Conservation (phyloP, 2,888 invertebrate genomes). For the Polydesmus complanatus region DNA sequence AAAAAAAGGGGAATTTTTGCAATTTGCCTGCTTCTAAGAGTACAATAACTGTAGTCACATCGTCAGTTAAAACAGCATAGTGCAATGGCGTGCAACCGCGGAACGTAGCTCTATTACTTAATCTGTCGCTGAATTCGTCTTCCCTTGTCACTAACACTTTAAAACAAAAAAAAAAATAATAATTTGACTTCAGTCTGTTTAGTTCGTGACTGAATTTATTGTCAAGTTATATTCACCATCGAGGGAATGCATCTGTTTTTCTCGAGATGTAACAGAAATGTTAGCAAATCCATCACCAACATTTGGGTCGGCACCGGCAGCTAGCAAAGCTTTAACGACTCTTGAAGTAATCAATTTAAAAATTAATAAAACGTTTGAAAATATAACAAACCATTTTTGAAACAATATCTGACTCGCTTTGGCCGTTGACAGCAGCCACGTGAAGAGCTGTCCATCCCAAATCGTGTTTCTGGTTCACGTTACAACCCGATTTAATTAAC, state of each 20-base stretch:
- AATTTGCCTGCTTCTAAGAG: conserved; percentile 50
- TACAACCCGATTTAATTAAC: conserved; percentile 25
- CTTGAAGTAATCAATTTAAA: no score
- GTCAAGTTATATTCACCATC: conserved; percentile 41
- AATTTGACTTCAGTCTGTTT: background rate
- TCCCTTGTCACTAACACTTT: conserved; percentile 46
- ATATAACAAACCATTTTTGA: background rate
- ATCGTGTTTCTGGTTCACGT: conserved; percentile 54
- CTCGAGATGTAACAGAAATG: conserved; percentile 48
- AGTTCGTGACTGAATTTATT: no score
- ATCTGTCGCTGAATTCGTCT: conserved; percentile 60
- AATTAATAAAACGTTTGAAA: background rate
- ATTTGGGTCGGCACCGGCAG: conserved; percentile 67
- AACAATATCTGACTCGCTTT: conserved; percentile 28
- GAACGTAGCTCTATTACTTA: conserved; percentile 53
- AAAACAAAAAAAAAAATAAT: conserved; percentile 12
- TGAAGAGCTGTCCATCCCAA: conserved; percentile 81
- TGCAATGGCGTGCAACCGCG: conserved; percentile 75
- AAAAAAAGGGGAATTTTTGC: background rate
- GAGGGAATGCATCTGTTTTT: conserved; percentile 53
- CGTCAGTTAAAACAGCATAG: conserved; percentile 68
- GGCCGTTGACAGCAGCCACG: conserved; percentile 66
- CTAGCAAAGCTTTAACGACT: conserved; percentile 30
- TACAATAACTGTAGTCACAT: conserved; percentile 44
- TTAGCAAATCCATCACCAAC: conserved; percentile 59